Evolutionary conservation across 37 sponge, comb jelly and placozoan species (phyloP), one percentile per base, ranked within the genome.

Genomic region (Ephydatia muelleri): DNA sequence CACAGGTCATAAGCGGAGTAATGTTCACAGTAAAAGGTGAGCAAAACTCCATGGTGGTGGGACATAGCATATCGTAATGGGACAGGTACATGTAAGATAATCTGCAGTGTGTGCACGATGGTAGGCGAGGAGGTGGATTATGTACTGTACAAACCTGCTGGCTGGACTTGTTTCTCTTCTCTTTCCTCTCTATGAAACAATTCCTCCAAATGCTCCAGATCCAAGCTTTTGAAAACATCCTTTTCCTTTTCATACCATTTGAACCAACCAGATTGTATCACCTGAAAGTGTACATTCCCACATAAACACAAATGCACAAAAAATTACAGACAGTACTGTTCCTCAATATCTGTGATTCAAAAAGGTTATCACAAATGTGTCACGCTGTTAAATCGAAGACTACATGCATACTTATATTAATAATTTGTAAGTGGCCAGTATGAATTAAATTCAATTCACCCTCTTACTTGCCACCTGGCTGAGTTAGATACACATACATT

Each of bases 121-220:
- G n/a, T n/a, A n/a, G n/a, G n/a, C n/a, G 6, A 75, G 35, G 36
- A 75, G 34, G 23, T 21, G 14, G 23, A 76, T 11, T 68, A 9
- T 21, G 40, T 33, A 48, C 28, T 47, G 30, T 27, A 23, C 33
- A 31, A 49, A 49, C 72, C 40, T 69, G 34, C 22, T 70, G 22
- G 73, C 32, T 72, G 57, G 57, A 21, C 64, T 70, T 78, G 49
- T 30, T 68, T 80, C 26, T 37, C 72, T 39, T 69, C 65, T 27
- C 6, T 70, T 27, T 86, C 74, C 3, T 65, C 74, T 47, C 35
- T 43, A n/a, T 73, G 48, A 68, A 94, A 94, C 26, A 82, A 43
- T 26, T 65, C 23, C 48, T 94, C 94, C 34, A 94, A 76, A 21
- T 76, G 22, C 36, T 65, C 26, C 70, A 87, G 30, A 84, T 94